These are phyloP conservation scores for Oscheius sp. DNA, from an alignment of 1,140 invertebrate genomes.

Conservation along the genomic window DNA sequence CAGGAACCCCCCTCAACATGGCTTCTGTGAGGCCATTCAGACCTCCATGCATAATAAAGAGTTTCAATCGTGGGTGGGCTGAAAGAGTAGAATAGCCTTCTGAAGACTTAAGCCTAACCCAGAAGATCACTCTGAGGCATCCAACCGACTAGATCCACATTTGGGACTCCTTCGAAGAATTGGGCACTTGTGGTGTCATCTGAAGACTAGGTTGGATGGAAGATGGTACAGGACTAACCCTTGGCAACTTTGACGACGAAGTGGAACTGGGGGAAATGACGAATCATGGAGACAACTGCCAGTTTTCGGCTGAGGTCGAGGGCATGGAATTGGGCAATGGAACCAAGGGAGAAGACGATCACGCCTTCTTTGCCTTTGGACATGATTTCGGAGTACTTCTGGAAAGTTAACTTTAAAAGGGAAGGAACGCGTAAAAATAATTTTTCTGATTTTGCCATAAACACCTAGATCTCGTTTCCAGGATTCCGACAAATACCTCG, in stretches of 20 bases:
- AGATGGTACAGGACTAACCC: neutral
- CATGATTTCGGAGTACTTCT: constrained; percentile 38
- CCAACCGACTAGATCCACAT: constrained; percentile 46
- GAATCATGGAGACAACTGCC: constrained; percentile 8
- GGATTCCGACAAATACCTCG: too few relatives aligned
- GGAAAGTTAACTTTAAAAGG: neutral
- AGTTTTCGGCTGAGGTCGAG: neutral
- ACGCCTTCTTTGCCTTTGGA: constrained; percentile 36
- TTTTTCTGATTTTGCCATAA: too few relatives aligned
- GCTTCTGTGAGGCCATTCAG: constrained; percentile 49
- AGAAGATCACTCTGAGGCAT: constrained; percentile 47
- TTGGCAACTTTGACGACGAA: constrained; percentile 38
- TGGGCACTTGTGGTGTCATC: constrained; percentile 25
- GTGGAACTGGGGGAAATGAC: constrained; percentile 33
- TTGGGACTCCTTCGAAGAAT: constrained; percentile 16
- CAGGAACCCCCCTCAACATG: constrained; percentile 43
- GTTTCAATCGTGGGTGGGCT: constrained; percentile 33
- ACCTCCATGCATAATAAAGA: constrained; percentile 54
- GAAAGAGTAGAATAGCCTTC: neutral
- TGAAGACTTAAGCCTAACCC: constrained; percentile 8
- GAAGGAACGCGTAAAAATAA: too few relatives aligned
- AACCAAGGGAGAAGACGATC: constrained; percentile 36
- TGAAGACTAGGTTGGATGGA: neutral
- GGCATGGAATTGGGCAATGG: constrained; percentile 32
- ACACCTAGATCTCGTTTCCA: too few relatives aligned